Conservation (phyloP, 2,797 vertebrate genomes). For the Smutsia temminckii region DNA sequence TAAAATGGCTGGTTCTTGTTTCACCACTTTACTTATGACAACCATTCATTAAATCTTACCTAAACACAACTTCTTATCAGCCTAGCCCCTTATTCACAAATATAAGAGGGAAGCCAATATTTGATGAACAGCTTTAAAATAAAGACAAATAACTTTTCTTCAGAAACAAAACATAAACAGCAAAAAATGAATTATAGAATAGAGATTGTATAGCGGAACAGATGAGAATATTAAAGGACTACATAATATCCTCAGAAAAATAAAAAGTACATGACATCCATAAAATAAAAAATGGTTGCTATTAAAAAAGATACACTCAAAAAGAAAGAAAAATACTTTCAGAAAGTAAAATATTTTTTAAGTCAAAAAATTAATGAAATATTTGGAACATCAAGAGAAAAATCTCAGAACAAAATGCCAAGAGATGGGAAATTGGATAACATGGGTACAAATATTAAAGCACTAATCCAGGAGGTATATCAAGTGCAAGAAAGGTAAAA, state of each 20-base stretch:
- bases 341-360: neutral
- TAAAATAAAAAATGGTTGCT: neutral
- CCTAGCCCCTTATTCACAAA: neutral
- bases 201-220: neutral
- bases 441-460: neutral
- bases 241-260: neutral
- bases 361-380: neutral
- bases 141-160: neutral
- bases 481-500: neutral
- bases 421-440: neutral
- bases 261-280: neutral
- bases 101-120: neutral
- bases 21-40: neutral
- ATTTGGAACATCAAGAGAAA: neutral
- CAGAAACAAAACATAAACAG: neutral
- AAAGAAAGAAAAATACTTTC: neutral
- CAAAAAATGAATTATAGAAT: neutral
- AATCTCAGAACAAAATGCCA: neutral
- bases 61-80: neutral
- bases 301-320: neutral
- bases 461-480: neutral
- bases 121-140: neutral
- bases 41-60: neutral
- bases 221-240: neutral
- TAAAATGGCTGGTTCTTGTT: neutral